Conservation (phyloP, 2,113 vertebrate genomes). For the Indicator indicator region DNA sequence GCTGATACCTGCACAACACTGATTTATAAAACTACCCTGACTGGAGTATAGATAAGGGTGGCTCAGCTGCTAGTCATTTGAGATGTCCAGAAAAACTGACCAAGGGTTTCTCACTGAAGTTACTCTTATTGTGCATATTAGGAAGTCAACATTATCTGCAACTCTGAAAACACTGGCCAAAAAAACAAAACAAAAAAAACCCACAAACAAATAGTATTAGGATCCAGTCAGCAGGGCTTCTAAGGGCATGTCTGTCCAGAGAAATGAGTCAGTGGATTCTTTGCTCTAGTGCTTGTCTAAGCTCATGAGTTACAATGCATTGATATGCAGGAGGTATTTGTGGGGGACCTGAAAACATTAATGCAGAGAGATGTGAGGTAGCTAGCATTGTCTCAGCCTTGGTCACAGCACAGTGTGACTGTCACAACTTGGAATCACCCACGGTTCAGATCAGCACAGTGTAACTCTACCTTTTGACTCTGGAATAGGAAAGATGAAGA, state of each 20-base stretch:
- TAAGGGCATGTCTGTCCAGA: too few species aligned
- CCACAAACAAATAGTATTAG: accelerated
- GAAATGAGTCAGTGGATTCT: not conserved
- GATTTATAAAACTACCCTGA: not conserved
- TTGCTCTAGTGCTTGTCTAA: not conserved
- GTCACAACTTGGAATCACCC: not conserved
- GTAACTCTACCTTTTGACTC: not conserved
- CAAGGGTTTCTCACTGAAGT: not conserved
- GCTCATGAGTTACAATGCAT: not conserved
- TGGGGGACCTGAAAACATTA: not conserved
- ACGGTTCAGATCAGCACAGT: not conserved
- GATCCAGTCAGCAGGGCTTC: not conserved
- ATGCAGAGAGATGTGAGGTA: not conserved
- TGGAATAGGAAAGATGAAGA: not conserved
- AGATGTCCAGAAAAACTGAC: not conserved
- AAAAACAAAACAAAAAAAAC: too few species aligned
- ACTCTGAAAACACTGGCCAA: not conserved
- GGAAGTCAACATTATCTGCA: not conserved
- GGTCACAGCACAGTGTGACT: not conserved
- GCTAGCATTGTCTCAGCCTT: not conserved
- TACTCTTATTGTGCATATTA: not conserved
- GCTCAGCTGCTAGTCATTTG: not conserved
- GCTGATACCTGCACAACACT: not conserved
- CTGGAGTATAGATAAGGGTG: not conserved
- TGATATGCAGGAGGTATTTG: not conserved